phyloP scores from a whole-genome alignment of 30 jellyfish, hydroid and myxozoan genomes.

The Pelagia noctiluca region DNA sequence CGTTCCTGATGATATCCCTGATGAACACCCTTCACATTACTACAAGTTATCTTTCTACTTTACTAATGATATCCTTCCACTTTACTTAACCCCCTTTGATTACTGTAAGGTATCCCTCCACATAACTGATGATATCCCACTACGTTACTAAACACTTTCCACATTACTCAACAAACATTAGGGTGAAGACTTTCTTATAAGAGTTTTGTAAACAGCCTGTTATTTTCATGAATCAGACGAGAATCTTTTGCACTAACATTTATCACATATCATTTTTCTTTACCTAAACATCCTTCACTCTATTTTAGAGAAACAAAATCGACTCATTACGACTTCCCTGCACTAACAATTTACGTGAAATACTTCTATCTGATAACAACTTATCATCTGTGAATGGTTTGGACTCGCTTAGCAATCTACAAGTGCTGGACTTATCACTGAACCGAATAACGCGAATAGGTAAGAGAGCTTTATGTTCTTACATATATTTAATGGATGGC shows the following conservation, averaged over 20 bases:
- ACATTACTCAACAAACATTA: too few relatives aligned
- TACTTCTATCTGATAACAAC: slow-evolving; percentile 43
- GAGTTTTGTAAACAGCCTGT: too few relatives aligned
- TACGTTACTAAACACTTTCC: too few relatives aligned
- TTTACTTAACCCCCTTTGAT: too few relatives aligned
- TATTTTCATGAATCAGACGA: too few relatives aligned
- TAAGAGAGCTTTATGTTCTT: background rate
- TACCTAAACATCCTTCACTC: background rate
- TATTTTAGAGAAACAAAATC: slow-evolving; percentile 47
- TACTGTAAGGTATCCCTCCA: too few relatives aligned
- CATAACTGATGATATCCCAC: too few relatives aligned
- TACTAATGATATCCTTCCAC: too few relatives aligned
- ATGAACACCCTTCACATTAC: too few relatives aligned
- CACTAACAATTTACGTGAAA: slow-evolving; percentile 15
- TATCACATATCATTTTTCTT: background rate
- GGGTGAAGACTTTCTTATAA: too few relatives aligned
- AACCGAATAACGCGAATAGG: slow-evolving; percentile 74
- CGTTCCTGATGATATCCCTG: too few relatives aligned
- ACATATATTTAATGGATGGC: background rate
- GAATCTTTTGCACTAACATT: background rate
- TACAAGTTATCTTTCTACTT: too few relatives aligned
- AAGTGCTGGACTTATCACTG: slow-evolving; percentile 60
- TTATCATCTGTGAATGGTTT: slow-evolving; percentile 54
- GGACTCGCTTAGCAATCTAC: slow-evolving; percentile 49
- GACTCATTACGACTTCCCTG: slow-evolving; percentile 15